Conservation (phyloP, 1,140 invertebrate species). For the Colletes gigas region DNA sequence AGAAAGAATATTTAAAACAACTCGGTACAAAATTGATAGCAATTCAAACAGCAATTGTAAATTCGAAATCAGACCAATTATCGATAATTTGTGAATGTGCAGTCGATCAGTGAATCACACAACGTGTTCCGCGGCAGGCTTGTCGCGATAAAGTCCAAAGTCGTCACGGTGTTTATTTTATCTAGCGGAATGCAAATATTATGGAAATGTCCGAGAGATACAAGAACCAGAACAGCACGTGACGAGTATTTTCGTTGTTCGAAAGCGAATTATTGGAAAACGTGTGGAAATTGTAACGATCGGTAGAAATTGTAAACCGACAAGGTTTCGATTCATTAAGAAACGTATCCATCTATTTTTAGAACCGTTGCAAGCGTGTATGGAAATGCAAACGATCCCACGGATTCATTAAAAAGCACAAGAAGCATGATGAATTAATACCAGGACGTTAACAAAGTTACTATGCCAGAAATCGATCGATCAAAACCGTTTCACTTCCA, state of each 20-base stretch:
- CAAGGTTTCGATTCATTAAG: neutral
- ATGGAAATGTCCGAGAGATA: neutral
- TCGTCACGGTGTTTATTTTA: neutral
- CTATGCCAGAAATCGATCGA: constrained; percentile 19
- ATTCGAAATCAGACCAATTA: neutral
- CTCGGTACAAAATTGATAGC: no score
- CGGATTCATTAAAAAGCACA: no score
- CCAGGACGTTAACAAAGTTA: neutral
- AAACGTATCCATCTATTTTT: no score
- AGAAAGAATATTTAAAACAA: no score
- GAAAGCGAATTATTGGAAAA: neutral
- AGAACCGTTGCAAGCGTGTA: neutral
- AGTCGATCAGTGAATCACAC: constrained; percentile 8
- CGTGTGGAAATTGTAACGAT: no score
- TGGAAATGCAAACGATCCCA: no score
- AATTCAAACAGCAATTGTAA: no score
- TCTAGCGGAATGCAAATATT: constrained; percentile 3
- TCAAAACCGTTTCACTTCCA: constrained; percentile 18
- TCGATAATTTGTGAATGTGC: neutral
- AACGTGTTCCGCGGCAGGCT: neutral
- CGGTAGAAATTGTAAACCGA: no score
- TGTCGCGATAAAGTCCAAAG: neutral
- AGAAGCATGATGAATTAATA: no score
- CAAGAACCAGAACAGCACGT: neutral
- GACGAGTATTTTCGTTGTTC: neutral